Evolutionary conservation across 2,888 invertebrate species (phyloP).

Genomic region (Drosophila quinaria): DNA sequence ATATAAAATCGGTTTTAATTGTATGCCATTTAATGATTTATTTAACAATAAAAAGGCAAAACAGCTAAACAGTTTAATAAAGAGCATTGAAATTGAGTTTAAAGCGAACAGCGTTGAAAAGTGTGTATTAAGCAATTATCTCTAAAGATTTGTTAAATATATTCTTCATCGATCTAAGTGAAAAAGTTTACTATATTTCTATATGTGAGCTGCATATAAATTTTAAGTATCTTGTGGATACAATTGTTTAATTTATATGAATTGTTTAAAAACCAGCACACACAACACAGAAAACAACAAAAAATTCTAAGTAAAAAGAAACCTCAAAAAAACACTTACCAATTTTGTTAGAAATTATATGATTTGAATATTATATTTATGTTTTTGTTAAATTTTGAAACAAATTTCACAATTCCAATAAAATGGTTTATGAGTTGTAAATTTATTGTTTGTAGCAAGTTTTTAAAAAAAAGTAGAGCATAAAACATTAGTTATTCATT

Average conservation of each 20-base stretch:
- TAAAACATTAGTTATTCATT: conserved; percentile 69
- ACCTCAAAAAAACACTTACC: conserved; percentile 69
- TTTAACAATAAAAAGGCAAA: conserved; percentile 55
- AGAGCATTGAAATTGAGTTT: conserved; percentile 27
- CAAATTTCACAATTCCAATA: conserved; percentile 72
- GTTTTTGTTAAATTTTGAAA: conserved; percentile 58
- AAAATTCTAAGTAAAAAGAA: conserved; percentile 35
- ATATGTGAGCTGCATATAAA: conserved; percentile 19
- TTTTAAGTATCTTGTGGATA: not conserved
- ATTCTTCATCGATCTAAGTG: conserved; percentile 12
- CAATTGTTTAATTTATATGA: not conserved
- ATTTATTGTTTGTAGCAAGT: conserved; percentile 56
- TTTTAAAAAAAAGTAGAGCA: conserved; percentile 55
- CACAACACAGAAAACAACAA: not conserved
- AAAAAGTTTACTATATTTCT: conserved; percentile 18
- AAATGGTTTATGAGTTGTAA: conserved; percentile 53
- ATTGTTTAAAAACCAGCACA: conserved; percentile 22
- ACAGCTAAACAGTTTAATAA: conserved; percentile 50
- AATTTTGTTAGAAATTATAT: conserved; percentile 64
- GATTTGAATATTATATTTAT: conserved; percentile 46
- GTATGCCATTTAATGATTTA: not conserved
- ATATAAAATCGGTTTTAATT: conserved; percentile 18
- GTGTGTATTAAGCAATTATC: conserved; percentile 34
- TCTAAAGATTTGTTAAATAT: not conserved
- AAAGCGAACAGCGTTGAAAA: conserved; percentile 37